Evolutionary conservation across 2,888 invertebrate species (phyloP), one percentile per base, ranked within the genome.

Genomic region (Fragum sueziense): DNA sequence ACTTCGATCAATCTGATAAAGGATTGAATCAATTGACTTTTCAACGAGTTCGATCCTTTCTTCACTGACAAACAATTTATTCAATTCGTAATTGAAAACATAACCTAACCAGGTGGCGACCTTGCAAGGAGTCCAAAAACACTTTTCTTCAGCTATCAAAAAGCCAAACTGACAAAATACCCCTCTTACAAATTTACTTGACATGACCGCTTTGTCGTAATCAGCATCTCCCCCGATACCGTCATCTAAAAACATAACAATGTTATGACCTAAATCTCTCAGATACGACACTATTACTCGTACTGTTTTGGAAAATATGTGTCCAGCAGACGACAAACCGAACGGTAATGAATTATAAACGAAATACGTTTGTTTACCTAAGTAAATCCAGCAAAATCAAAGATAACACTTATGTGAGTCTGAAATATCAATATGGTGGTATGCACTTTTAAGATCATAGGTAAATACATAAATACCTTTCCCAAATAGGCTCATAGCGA

Each of bases 311-410:
- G 67, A 65, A 29, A 76, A 76, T 31, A 71, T 76, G 29, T 76
- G 76, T 41, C 41, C 41, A 11, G 41, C 41, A 41, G 11, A 11
- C 11, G 41, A 34, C 0, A 77, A 51, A n/a, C 73, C 73, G 47
- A 78, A 78, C 3, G 77, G 68, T 14, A 78, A 33, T 17, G 65
- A 51, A 62, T 78, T 78, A 34, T 25, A 74, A 17, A 78, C 70
- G 31, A 47, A 76, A 76, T 65, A 74, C n/a, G 37, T 57, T 2
- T 7, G 22, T 52, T 57, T 29, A 11, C 1, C 51, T 9, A 29
- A 37, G 27, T 59, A 17, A 31, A 1, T 47, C 76, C 76, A 76
- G 25, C 41, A 37, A 27, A 76, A 72, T 3, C 76, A 71, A 51
- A 76, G 57, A 51, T 72, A 76, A 1, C 62, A 41, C 31, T 20